A percentile compares a stretch with the other conserved stretches of the same genome.
These are phyloP conservation scores for Megamerina dolium DNA, from an alignment of 2,888 invertebrate genomes.

Conservation along the genomic window DNA sequence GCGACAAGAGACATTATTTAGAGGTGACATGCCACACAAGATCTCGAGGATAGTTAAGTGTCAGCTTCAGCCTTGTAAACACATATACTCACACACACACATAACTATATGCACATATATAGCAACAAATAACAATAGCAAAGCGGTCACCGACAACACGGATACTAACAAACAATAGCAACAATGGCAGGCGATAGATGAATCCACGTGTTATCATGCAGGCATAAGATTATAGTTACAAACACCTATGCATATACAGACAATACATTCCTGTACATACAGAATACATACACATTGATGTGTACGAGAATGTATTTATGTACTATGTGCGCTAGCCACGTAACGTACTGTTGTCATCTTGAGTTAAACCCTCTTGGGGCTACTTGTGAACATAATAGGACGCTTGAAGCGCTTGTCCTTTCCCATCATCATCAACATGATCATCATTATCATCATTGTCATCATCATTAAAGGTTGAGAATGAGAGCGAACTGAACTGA, in stretches of 20 bases:
- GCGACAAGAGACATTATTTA: constrained; percentile 42
- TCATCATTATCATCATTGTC: too few species aligned
- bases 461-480: too few species aligned
- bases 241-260: background rate
- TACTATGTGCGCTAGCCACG: constrained; percentile 3
- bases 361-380: constrained; percentile 21
- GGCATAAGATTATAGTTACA: too few species aligned
- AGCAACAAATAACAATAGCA: too few species aligned
- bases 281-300: too few species aligned
- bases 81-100: background rate
- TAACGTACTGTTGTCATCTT: constrained; percentile 28
- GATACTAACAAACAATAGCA: too few species aligned
- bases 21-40: constrained; percentile 36
- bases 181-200: too few species aligned
- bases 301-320: background rate
- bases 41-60: background rate
- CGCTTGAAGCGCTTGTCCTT: constrained; percentile 11
- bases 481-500: background rate
- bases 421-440: too few species aligned
- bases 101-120: too few species aligned
- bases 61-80: background rate
- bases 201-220: too few species aligned
- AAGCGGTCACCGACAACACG: too few species aligned
- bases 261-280: background rate
- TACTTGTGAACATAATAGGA: constrained; percentile 18